Evolutionary conservation across 2,888 invertebrate species (phyloP).

Genomic region (Halictus quadricinctus): DNA sequence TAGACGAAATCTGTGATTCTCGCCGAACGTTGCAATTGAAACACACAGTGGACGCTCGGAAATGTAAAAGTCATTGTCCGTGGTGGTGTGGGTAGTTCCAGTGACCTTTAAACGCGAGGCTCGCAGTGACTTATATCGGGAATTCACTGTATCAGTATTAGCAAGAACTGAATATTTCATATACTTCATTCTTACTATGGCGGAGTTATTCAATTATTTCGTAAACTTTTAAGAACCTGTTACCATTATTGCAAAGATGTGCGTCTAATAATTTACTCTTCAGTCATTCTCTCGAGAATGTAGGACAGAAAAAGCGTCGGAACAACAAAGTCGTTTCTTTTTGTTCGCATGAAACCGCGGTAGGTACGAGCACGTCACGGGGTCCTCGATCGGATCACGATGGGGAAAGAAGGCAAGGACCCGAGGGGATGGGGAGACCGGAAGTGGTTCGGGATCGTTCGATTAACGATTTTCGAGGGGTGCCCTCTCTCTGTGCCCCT

Average conservation of each 20-base stretch:
- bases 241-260: too few species aligned
- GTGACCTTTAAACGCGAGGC: too few species aligned
- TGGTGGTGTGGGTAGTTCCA: too few species aligned
- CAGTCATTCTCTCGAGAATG: neutral
- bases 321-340: neutral
- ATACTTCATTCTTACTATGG: too few species aligned
- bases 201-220: neutral
- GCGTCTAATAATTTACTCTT: neutral
- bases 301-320: neutral
- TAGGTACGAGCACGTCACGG: neutral
- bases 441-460: conserved; percentile 50
- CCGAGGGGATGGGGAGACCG: conserved; percentile 22
- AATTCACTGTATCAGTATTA: too few species aligned
- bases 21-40: too few species aligned
- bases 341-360: neutral
- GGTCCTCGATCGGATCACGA: neutral
- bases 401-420: neutral
- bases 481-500: conserved; percentile 42
- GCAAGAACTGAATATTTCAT: too few species aligned
- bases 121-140: too few species aligned
- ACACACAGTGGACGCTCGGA: too few species aligned
- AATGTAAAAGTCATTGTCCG: too few species aligned
- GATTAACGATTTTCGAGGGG: conserved; percentile 67
- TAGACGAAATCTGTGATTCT: too few species aligned
- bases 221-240: neutral